Evolutionary conservation across 2,113 vertebrate genomes (phyloP), one percentile per base, ranked within the genome.

Genomic region (Hippocampus abdominalis): DNA sequence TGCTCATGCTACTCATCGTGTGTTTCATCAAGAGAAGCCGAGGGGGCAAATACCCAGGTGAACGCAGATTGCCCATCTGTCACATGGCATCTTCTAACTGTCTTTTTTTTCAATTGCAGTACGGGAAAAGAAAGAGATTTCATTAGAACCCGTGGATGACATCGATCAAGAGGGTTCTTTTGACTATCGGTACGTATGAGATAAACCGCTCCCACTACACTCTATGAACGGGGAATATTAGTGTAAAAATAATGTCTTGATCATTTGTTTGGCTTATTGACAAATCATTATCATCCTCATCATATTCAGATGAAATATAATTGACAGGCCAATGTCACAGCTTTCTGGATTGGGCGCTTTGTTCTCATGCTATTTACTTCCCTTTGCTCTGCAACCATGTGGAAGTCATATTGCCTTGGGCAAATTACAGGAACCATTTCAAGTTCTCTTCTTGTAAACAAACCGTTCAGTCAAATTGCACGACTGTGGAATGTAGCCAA

Each of bases 11-110:
- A 8, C 89, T 99, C 64, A 93, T 96, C 0, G 96, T 98, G 64
- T 99, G 97, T 77, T 99, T 99, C 89, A 98, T 99, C 86, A 98
- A 98, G 92, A 94, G 95, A 83, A 99, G 95, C 83, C 89, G 96
- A 1, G 96, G 97, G 0, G 96, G 97, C 40, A 99, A 98, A 77
- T 99, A 98, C 23, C 95, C 95, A 90, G 97, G 96, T 98, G 80
- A 1, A 23, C 13, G n/a, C 40, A 16, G 23, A 64, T 39, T 18
- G 53, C 64, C n/a, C 23, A 27, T 0, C 8, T 10, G 18, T 1
- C 29, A 18, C 20, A 15, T 0, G 10, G 29, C 20, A 53, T 20
- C 7, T 71, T 29, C 20, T 42, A 2, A 10, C 2, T 13, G 42
- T 66, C 65, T 9, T n/a, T 79, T 79, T 60, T 69, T 2, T 44